A percentile compares a stretch with the other conserved stretches of the same genome.
These are phyloP conservation scores for Melikaiella ostensackeni DNA, from an alignment of 2,888 invertebrate species.

Conservation along the genomic window DNA sequence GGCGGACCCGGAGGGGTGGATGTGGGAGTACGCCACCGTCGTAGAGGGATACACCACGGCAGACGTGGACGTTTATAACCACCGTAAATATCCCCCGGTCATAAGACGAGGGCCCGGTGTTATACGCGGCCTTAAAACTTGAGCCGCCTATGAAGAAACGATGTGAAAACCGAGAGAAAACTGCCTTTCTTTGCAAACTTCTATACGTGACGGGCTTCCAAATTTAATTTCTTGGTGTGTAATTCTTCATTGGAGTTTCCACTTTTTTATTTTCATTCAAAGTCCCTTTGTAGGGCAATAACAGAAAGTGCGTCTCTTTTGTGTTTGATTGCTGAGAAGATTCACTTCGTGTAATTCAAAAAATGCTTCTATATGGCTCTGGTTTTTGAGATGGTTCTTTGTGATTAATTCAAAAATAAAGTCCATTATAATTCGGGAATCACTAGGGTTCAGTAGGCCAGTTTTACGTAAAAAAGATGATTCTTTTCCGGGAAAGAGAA, in stretches of 20 bases:
- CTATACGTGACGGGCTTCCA: not conserved
- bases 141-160: slow-evolving; percentile 23
- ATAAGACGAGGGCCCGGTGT: slow-evolving; percentile 52
- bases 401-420: too few relatives aligned
- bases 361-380: too few relatives aligned
- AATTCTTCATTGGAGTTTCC: not conserved
- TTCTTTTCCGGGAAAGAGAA: too few relatives aligned
- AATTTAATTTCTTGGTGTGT: slow-evolving; percentile 3
- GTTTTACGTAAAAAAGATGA: too few relatives aligned
- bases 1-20: slow-evolving; percentile 46
- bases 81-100: slow-evolving; percentile 69
- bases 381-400: too few relatives aligned
- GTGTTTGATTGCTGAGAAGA: too few relatives aligned
- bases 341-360: too few relatives aligned
- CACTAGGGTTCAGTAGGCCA: too few relatives aligned
- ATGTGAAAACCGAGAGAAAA: slow-evolving; percentile 6
- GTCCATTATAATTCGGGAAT: too few relatives aligned
- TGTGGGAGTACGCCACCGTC: slow-evolving; percentile 44
- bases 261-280: slow-evolving; percentile 19
- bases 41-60: slow-evolving; percentile 45
- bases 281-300: not conserved
- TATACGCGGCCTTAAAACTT: slow-evolving; percentile 43
- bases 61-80: slow-evolving; percentile 70
- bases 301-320: not conserved
- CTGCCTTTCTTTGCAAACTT: not conserved